Conservation (phyloP, 2,113 vertebrate genomes). For the Cisticola juncidis region DNA sequence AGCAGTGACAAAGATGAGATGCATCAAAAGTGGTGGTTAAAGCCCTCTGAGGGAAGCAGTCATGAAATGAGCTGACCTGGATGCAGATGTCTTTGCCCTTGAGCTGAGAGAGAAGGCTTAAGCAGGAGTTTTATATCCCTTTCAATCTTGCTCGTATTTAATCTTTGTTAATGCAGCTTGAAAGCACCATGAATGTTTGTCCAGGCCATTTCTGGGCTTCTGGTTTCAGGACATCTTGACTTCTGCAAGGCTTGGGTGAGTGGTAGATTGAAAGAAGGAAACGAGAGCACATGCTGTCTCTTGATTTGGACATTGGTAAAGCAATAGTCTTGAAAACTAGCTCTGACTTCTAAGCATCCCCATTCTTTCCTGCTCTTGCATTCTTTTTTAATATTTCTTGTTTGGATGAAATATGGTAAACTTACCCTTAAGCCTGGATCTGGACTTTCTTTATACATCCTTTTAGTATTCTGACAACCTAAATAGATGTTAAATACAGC, state of each 20-base stretch:
- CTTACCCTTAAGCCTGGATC: neutral
- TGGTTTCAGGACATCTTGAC: fast-evolving
- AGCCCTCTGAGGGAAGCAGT: neutral
- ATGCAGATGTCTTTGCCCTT: constrained; percentile 24
- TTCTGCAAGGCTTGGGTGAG: neutral
- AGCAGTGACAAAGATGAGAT: neutral
- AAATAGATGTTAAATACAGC: neutral
- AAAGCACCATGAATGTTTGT: neutral
- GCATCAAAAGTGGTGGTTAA: neutral
- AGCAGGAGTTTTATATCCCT: neutral
- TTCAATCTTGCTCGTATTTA: constrained; percentile 25
- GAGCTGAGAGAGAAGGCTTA: constrained; percentile 5
- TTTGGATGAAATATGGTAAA: neutral
- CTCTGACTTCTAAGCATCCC: neutral
- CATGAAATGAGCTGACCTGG: constrained; percentile 4
- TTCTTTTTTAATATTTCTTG: neutral
- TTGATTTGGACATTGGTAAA: neutral
- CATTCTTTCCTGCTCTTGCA: neutral
- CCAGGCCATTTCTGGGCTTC: neutral
- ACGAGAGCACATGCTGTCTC: neutral
- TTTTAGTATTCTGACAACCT: neutral
- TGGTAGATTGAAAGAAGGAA: neutral
- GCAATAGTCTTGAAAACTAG: neutral
- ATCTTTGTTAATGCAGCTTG: constrained; percentile 27
- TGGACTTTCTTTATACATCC: neutral